Base-by-base conservation (phyloP, 2,797 vertebrate species). In the Pseudomugil tenellus region DNA sequence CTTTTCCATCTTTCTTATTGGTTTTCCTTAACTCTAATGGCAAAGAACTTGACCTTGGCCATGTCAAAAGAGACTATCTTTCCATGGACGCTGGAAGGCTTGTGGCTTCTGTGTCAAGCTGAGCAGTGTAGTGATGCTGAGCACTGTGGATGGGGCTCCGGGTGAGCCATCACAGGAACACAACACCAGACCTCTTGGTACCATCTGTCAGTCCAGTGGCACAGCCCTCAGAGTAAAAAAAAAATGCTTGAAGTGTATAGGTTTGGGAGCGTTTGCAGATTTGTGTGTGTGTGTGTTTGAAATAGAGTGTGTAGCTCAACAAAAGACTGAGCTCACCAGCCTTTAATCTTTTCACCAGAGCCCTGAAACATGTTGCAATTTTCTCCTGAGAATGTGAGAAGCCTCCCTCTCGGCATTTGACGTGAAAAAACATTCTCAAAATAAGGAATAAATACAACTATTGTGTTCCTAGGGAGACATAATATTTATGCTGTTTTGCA, bases 381-480 rank as follows among this genome's bases (percentile, higher is more conserved):
- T 54, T 76, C 80, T 89, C 83, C 88, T 75, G 76, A 41, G 77
- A 91, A 85, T 83, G 68, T 78, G 21, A 58, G 49, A 85, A 88
- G 85, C 79, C 81, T 83, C 83, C 79, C 68, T 79, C 77, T 87
- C 72, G 61, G 76, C 85, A 74, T 82, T 74, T 78, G 75, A 77
- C 79, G 80, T 65, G 78, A 85, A 63, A 62, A 83, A 81, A 80
- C 82, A 67, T 66, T 63, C 74, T 80, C 68, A 86, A 89, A 93
- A 91, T 80, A 88, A 87, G 74, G 77, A 91, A 89, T 85, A 92
- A 92, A 91, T 89, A 91, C 19, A 17, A 80, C 87, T 89, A 87
- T 91, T 92, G 91, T 91, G 93, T 93, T 94, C 86, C 92, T 81
- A 91, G 84, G 91, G 91, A 93, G 86, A 93, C 91, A 91, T 90